These are phyloP conservation scores for Cantharis nigra DNA, from an alignment of 2,888 invertebrate genomes.

Conservation along the genomic window DNA sequence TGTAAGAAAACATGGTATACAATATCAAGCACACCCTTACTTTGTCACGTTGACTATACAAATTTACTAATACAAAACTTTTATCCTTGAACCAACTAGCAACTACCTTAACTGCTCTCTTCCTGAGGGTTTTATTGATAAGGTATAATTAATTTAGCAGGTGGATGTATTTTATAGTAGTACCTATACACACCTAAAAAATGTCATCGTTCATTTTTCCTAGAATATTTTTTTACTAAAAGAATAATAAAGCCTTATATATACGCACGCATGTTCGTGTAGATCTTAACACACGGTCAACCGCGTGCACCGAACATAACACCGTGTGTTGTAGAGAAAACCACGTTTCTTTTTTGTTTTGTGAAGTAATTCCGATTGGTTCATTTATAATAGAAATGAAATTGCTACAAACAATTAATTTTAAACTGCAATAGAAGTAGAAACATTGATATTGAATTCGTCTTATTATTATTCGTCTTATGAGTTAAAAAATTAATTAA, in stretches of 20 bases:
- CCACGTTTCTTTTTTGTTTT: not conserved
- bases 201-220: not conserved
- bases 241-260: not conserved
- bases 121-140: not conserved
- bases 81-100: not conserved
- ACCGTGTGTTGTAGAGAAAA: not conserved
- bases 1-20: not conserved
- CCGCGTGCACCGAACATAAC: not conserved
- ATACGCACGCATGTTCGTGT: not conserved
- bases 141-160: not conserved
- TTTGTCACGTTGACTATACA: not conserved
- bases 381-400: not conserved
- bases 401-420: not conserved
- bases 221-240: no score
- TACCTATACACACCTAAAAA: not conserved
- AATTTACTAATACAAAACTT: not conserved
- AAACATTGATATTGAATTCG: not conserved
- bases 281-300: not conserved
- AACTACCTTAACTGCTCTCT: not conserved
- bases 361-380: not conserved
- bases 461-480: not conserved
- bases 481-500: not conserved
- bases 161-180: no score
- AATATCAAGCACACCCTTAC: not conserved
- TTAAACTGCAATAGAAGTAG: not conserved